Conservation (phyloP, 2,113 vertebrate species). For the Hydrochoerus hydrochaeris region DNA sequence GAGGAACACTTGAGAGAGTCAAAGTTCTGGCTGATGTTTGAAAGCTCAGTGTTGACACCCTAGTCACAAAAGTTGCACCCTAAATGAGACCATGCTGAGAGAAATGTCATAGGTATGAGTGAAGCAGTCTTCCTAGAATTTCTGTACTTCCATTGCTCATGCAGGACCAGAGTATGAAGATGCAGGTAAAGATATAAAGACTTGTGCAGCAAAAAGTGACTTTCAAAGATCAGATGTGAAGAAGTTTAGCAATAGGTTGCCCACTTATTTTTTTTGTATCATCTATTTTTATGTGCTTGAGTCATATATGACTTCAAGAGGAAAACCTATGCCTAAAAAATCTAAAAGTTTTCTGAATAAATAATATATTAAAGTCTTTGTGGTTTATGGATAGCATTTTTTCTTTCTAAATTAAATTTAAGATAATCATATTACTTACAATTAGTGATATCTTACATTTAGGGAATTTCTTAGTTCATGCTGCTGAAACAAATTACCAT, state of each 20-base stretch:
- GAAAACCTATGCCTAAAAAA: background rate
- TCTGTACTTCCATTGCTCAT: background rate
- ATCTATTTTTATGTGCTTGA: background rate
- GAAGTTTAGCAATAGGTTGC: background rate
- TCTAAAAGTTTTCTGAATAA: background rate
- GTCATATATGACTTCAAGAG: background rate
- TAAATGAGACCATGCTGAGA: background rate
- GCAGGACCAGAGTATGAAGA: background rate
- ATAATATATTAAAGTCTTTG: background rate
- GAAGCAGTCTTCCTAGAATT: background rate
- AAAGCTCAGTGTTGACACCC: background rate
- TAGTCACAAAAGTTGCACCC: background rate
- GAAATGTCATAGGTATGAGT: background rate
- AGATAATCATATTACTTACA: background rate
- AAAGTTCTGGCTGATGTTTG: background rate
- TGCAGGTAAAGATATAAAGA: background rate
- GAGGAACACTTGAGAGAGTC: background rate
- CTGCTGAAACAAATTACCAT: background rate
- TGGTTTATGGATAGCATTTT: background rate
- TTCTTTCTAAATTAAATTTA: conserved; percentile 27
- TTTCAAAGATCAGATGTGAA: background rate
- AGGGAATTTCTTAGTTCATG: background rate
- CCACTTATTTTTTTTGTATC: background rate
- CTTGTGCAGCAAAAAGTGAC: background rate
- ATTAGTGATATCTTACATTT: background rate